Percentiles rank a stretch among this genome's conserved stretches.
phyloP scores from a whole-genome alignment of 2,797 vertebrate genomes.

The Heterohyrax brucei region DNA sequence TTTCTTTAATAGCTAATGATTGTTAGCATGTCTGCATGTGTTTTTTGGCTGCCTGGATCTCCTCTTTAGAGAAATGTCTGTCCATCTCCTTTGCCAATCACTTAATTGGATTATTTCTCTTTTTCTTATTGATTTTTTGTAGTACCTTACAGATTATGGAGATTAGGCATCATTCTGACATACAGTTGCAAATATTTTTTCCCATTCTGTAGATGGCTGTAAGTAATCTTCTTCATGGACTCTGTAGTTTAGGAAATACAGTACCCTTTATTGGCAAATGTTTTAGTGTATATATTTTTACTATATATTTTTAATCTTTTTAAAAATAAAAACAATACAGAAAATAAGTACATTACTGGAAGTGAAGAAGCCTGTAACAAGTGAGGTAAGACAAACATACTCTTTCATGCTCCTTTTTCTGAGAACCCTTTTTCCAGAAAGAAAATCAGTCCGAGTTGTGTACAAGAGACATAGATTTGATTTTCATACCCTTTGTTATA shows the following conservation, averaged over 20 bases:
- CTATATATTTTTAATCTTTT: not conserved
- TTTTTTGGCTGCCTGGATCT: too few species aligned
- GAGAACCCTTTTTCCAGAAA: not conserved
- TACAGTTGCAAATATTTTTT: too few species aligned
- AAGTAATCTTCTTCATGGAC: not conserved
- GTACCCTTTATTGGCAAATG: not conserved
- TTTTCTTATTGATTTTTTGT: too few species aligned
- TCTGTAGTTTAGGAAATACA: constrained; percentile 15
- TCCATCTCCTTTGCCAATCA: too few species aligned
- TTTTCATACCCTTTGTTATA: not conserved
- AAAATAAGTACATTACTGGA: not conserved
- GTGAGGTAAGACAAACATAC: not conserved
- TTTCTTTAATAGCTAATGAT: too few species aligned
- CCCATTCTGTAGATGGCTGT: not conserved
- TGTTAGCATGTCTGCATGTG: too few species aligned
- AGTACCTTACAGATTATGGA: too few species aligned
- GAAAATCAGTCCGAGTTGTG: not conserved
- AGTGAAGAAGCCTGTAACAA: not conserved
- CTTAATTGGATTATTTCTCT: too few species aligned
- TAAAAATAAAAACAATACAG: not conserved
- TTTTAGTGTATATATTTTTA: not conserved
- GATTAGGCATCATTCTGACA: too few species aligned
- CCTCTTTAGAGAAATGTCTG: too few species aligned
- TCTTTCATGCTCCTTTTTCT: constrained; percentile 2
- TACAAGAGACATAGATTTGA: not conserved